Evolutionary conservation across 2,113 vertebrate genomes (phyloP).

Genomic region (Colaptes auratus): DNA sequence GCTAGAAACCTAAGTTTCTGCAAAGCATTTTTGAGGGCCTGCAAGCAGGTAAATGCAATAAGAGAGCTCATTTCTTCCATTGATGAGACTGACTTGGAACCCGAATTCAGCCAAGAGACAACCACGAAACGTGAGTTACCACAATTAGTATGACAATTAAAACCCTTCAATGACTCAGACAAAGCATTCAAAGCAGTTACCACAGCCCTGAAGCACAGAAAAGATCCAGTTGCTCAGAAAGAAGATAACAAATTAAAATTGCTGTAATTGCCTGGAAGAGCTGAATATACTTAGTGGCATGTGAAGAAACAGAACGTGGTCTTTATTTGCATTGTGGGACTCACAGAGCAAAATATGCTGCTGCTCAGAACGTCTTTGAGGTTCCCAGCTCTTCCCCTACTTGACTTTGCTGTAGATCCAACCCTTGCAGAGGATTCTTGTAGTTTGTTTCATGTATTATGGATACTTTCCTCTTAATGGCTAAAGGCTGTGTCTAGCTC

Average conservation of each 20-base stretch:
- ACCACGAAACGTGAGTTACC: not conserved
- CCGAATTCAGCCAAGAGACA: not conserved
- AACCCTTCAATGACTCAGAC: not conserved
- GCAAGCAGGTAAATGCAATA: not conserved
- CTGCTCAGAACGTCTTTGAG: not conserved
- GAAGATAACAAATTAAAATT: not conserved
- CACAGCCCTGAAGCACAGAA: not conserved
- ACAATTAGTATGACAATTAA: not conserved
- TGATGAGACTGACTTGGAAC: not conserved
- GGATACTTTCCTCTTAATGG: not conserved
- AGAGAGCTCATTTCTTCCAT: not conserved
- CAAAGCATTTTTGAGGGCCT: not conserved
- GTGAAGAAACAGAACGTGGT: not conserved
- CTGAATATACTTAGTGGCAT: not conserved
- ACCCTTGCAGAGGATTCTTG: not conserved
- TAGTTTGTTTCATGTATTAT: not conserved
- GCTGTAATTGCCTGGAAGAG: not conserved
- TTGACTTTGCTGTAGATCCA: conserved; percentile 4
- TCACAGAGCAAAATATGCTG: not conserved
- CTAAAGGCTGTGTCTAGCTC: not conserved
- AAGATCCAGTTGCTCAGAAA: conserved; percentile 11
- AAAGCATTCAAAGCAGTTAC: not conserved
- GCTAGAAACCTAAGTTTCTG: not conserved
- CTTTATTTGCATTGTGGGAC: not conserved
- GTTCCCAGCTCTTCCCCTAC: not conserved